Base-by-base conservation (phyloP, 2,113 vertebrate species). In the Ia io region DNA sequence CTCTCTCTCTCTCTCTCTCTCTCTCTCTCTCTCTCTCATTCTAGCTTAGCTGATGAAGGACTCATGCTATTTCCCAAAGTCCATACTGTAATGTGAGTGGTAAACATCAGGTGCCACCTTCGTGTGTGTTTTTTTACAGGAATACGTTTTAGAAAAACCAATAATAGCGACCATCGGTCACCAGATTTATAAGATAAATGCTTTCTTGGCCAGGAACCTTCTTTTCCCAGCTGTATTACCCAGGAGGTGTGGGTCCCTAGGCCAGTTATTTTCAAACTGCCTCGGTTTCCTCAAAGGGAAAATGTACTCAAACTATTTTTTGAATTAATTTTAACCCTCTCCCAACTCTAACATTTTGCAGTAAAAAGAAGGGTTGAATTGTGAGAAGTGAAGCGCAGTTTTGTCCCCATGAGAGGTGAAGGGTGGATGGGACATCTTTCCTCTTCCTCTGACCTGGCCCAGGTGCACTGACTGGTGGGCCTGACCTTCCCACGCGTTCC, bases 401-500 rank as follows among this genome's bases (percentile, higher is more conserved):
- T 56, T 28, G 37, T 12, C 2, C 56, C 70, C 25, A 0, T 1
- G 35, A 22, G 20, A 25, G 28, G 9, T 5, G 35, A 8, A 53
- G 44, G 42, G 10, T 13, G 3, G 9, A 1, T 0, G 4, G 47
- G 0, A 1, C 3, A 1, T 4, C 40, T 30, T 1, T 4, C 17
- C 9, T 3, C n/a, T 3, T 0, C 20, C 37, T 3, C 1, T 47
- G 11, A 0, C 53, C 53, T 11, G 6, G 2, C 65, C 4, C 1
- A 16, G 14, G 35, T 1, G 9, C 49, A 1, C 71, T 18, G 40
- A 14, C 35, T 9, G 2, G 8, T 17, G 13, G 23, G 2, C 11
- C 61, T 17, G 6, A 22, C 6, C 47, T 32, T 51, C 30, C 35
- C n/a, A 4, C 10, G 1, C 1, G 28, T 28, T 28, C 44, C 53